Evolutionary conservation across 2,888 invertebrate genomes (phyloP), one percentile per base, ranked within the genome.

Genomic region (Stramonita haemastoma): DNA sequence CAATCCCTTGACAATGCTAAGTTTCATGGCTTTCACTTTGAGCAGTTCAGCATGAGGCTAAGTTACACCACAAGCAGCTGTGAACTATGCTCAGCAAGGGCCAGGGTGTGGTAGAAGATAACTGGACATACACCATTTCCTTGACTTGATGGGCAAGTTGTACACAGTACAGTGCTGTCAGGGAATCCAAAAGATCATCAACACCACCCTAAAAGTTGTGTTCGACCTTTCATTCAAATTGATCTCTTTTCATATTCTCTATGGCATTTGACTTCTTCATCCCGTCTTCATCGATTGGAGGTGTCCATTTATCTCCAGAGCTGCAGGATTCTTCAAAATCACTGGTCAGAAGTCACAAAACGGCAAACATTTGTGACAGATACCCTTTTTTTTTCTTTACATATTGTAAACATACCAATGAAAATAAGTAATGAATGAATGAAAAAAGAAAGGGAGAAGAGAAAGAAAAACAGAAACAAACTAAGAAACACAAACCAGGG

Each of bases 291-390:
- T 79, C 79, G 32, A 19, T 13, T 4, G 8, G 29, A 19, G 79
- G 79, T 32, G 32, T 79, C 79, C 34, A 79, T 32, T 79, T 32
- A 79, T 79, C 79, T 79, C 79, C 79, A 32, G 79, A 79, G 34
- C 32, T 32, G 15, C 79, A 29, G 13, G 79, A 32, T 79, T 79
- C 79, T 29, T 79, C 79, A 79, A 79, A 79, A 79, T 79, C 79
- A 79, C 77, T 34, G 79, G 79, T 17, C 79, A 29, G 29, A 29
- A 79, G 29, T 79, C 2, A 79, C 79, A 34, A 79, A 79, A 32
- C 79, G 32, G 79, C 77, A 77, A 13, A 77, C 77, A 29, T 77
- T 77, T 29, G 77, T 77, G 77, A 79, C 79, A 8, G 79, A 11
- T n/a, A 73, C 73, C 73, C 26, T 2, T 79, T 19, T 11, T 13